These are phyloP conservation scores for Campoletis sonorensis DNA, from an alignment of 1,140 invertebrate species.

Conservation along the genomic window DNA sequence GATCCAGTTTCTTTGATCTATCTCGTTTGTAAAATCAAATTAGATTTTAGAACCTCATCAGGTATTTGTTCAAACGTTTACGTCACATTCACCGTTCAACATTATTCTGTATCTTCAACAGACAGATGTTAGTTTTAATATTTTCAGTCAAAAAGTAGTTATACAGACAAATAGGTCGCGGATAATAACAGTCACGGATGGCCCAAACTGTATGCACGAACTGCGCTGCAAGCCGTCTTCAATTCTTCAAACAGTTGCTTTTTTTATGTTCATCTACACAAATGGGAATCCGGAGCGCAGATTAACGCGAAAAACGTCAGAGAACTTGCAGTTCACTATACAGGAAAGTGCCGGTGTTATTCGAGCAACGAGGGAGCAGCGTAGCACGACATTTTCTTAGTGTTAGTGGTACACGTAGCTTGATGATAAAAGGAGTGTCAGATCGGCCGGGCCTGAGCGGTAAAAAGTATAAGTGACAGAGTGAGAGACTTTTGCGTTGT, in stretches of 20 bases:
- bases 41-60: too few relatives aligned
- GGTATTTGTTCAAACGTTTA: too few relatives aligned
- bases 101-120: too few relatives aligned
- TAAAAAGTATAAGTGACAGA: conserved; percentile 1
- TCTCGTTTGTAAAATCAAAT: too few relatives aligned
- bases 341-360: background rate
- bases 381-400: background rate
- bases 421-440: background rate
- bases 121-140: too few relatives aligned
- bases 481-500: too few relatives aligned
- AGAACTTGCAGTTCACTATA: background rate
- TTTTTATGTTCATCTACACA: background rate
- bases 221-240: too few relatives aligned
- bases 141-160: background rate
- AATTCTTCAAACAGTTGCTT: background rate
- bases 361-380: background rate
- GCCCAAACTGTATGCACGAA: too few relatives aligned
- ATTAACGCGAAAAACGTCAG: conserved; percentile 6
- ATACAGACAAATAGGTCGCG: too few relatives aligned
- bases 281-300: background rate
- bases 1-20: too few relatives aligned
- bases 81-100: too few relatives aligned
- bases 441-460: background rate
- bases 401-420: background rate
- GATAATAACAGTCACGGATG: too few relatives aligned